A percentile compares a stretch with the other conserved stretches of the same genome.
phyloP scores from a whole-genome alignment of 1,140 invertebrate species.

The Lordiphosa collinella region DNA sequence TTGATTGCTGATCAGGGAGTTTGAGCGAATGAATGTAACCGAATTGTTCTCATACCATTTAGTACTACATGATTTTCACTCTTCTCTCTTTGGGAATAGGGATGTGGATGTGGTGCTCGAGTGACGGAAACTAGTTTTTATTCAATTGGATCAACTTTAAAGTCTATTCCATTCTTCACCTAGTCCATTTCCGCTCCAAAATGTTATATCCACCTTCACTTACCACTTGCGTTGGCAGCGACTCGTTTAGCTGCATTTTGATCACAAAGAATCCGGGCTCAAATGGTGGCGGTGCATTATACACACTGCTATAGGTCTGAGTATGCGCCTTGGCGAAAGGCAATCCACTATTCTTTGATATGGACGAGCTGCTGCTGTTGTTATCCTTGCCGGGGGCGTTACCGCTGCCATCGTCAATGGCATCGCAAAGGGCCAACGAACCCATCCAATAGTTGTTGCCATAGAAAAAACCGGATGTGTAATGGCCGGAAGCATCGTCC shows the following conservation, averaged over 20 bases:
- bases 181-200: too few relatives aligned
- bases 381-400: constrained; percentile 19
- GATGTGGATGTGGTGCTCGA: too few relatives aligned
- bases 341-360: constrained; percentile 42
- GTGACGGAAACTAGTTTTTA: too few relatives aligned
- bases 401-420: constrained; percentile 81
- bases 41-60: too few relatives aligned
- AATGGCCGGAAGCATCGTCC: constrained; percentile 89
- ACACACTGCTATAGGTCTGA: constrained; percentile 59
- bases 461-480: constrained; percentile 89
- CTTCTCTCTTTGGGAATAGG: too few relatives aligned
- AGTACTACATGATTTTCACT: too few relatives aligned
- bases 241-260: constrained; percentile 81
- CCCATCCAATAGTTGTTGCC: constrained; percentile 91
- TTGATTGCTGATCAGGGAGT: too few relatives aligned
- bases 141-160: too few relatives aligned
- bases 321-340: constrained; percentile 73
- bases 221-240: constrained; percentile 80
- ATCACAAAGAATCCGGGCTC: constrained; percentile 83
- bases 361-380: constrained; percentile 36
- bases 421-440: constrained; percentile 86
- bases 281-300: constrained; percentile 81
- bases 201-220: too few relatives aligned
- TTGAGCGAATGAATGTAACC: too few relatives aligned
- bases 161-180: too few relatives aligned